Base-by-base conservation (phyloP, 1,140 invertebrate genomes). In the Daktulosphaira vitifoliae region DNA sequence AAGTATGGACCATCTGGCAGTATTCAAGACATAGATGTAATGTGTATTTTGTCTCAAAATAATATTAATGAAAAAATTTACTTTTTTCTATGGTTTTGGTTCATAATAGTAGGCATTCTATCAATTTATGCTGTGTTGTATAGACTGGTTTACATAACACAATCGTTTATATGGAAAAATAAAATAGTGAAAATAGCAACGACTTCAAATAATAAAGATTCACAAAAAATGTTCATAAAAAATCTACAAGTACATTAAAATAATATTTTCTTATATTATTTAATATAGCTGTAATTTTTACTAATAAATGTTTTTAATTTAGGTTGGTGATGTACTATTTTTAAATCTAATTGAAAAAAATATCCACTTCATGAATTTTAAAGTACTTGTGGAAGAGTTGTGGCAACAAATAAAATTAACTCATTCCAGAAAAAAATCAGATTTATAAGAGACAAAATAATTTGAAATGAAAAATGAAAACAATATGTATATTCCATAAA, bases 31-130 rank as follows among this genome's bases (percentile, higher is more conserved):
- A 82, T 87, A 71, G 90, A 92, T 73, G 84, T 88, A 1, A 79
- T 93, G 7, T 94, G 91, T 71, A 81, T 93, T 9, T 79, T 94
- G 0, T 89, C 91, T 2, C 76, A 93, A 67, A 95, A 95, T 74
- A 92, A 94, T 68, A 80, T 95, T 52, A 94, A 95, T 74, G 92
- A 94, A 73, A 94, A 94, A 75, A 92, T 93, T 69, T 94, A 89
- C 77, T 89, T 92, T 69, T 91, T 92, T 78, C 76, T 93, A 7
- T 93, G 90, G 90, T 79, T 82, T 76, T 91, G 89, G 89, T 89
- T 95, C 69, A 87, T 93, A 29, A 81, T 94, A 44, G 73, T 94
- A 18, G 83, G 89, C 0, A 76, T 85, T 4, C 72, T 93, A 16
- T 86, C 86, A 1, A 86, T 83, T 0, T 68, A 90, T 16, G 87